phyloP scores from a whole-genome alignment of 2,113 vertebrate species.

The Cryptoleucopteryx plumbea region DNA sequence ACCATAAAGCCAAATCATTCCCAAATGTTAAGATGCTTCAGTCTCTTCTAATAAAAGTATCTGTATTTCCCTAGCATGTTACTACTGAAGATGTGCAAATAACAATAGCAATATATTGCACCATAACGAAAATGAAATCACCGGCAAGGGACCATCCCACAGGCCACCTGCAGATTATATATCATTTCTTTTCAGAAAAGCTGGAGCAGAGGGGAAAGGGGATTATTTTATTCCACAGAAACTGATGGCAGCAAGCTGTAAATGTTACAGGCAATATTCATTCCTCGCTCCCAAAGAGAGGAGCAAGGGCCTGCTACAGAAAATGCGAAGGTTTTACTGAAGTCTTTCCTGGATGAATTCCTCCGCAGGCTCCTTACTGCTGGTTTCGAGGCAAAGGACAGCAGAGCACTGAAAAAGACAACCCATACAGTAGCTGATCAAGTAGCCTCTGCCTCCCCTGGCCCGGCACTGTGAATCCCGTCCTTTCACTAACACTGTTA shows the following conservation, averaged over 20 bases:
- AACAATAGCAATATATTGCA: not conserved
- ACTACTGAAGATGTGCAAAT: conserved; percentile 49
- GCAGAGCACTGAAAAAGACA: not conserved
- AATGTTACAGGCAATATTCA: not conserved
- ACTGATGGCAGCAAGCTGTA: conserved; percentile 24
- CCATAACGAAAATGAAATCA: not conserved
- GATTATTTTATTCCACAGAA: conserved; percentile 26
- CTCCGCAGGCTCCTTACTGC: not conserved
- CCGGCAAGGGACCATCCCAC: not conserved
- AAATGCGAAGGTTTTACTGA: not conserved
- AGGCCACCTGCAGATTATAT: conserved; percentile 51
- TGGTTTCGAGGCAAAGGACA: not conserved
- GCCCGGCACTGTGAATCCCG: not conserved
- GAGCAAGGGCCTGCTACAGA: not conserved
- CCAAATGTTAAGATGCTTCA: conserved; percentile 15
- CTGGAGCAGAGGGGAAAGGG: not conserved
- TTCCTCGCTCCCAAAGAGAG: not conserved
- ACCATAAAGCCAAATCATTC: not conserved
- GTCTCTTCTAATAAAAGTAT: conserved; percentile 6
- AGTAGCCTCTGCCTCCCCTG: not conserved
- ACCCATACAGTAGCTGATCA: not conserved
- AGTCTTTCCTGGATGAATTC: not conserved
- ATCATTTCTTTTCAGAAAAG: conserved; percentile 22
- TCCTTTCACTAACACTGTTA: not conserved
- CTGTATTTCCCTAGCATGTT: not conserved